Evolutionary conservation across 2,797 vertebrate genomes (phyloP).

Genomic region (Picus viridis): DNA sequence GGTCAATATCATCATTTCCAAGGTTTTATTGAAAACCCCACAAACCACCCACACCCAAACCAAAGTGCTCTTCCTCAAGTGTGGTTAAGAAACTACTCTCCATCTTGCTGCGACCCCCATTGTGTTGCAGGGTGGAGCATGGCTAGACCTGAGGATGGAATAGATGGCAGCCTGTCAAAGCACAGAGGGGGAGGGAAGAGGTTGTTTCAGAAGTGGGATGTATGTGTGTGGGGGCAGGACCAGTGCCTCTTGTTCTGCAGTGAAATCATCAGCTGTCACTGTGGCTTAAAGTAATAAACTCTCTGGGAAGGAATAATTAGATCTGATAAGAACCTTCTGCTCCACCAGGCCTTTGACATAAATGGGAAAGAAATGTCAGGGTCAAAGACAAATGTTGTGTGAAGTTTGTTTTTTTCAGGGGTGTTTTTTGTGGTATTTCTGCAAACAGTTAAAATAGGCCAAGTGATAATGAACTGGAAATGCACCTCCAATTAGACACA

Average conservation of each 20-base stretch:
- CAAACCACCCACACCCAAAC: neutral
- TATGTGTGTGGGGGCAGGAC: fast-evolving
- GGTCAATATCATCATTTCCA: neutral
- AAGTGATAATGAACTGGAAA: neutral
- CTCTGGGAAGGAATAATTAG: neutral
- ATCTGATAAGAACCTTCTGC: neutral
- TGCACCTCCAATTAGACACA: neutral
- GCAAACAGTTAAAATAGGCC: neutral
- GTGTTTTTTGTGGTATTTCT: neutral
- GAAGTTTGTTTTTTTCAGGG: neutral
- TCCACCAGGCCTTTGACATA: neutral
- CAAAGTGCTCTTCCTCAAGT: neutral
- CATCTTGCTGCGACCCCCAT: neutral
- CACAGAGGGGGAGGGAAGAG: neutral
- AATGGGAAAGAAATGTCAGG: neutral
- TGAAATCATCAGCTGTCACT: neutral
- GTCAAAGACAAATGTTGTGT: neutral
- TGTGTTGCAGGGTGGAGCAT: neutral
- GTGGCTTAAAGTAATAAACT: neutral
- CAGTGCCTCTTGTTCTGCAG: neutral
- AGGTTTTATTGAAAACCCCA: neutral
- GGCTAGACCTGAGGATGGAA: neutral
- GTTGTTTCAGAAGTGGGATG: neutral
- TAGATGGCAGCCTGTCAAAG: neutral
- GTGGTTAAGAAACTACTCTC: neutral